Percentiles rank a stretch among this genome's conserved stretches.
Conservation (phyloP, 2,888 invertebrate species). For the Chaetogeoica ovagalla region DNA sequence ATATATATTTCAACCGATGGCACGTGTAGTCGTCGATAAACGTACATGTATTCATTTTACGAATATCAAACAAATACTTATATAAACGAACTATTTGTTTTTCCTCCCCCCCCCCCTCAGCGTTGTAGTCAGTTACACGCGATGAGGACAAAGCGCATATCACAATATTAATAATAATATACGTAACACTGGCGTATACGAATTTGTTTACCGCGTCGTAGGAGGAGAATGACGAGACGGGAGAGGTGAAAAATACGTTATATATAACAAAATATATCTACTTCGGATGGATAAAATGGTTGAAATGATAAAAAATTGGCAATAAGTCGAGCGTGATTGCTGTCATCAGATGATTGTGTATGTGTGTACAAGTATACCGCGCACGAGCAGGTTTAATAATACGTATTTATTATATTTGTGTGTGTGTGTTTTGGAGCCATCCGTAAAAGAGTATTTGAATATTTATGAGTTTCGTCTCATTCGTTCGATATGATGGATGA, state of each 20-base stretch:
- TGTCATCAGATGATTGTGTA: slow-evolving; percentile 1
- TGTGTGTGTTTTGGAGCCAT: background rate
- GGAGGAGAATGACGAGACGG: background rate
- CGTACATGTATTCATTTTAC: too few species aligned
- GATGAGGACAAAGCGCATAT: background rate
- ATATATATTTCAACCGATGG: too few species aligned
- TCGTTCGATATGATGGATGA: slow-evolving; percentile 50
- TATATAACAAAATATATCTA: slow-evolving; percentile 12
- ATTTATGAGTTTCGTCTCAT: slow-evolving; percentile 44
- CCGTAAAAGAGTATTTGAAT: slow-evolving; percentile 45
- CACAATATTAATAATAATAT: too few species aligned
- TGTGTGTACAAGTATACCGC: background rate
- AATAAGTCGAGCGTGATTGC: slow-evolving; percentile 25
- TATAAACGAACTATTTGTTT: background rate
- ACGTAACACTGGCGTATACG: background rate
- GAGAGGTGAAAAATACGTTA: background rate
- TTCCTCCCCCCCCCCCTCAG: background rate
- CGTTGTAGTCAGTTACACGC: background rate
- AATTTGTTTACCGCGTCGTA: background rate
- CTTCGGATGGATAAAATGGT: background rate
- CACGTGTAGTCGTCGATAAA: too few species aligned
- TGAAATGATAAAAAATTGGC: slow-evolving; percentile 33
- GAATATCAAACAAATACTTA: background rate
- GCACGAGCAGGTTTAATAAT: slow-evolving; percentile 10
- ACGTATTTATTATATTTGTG: background rate